Evolutionary conservation across 2,888 invertebrate species (phyloP).

Genomic region (Orchesellides sinensis): DNA sequence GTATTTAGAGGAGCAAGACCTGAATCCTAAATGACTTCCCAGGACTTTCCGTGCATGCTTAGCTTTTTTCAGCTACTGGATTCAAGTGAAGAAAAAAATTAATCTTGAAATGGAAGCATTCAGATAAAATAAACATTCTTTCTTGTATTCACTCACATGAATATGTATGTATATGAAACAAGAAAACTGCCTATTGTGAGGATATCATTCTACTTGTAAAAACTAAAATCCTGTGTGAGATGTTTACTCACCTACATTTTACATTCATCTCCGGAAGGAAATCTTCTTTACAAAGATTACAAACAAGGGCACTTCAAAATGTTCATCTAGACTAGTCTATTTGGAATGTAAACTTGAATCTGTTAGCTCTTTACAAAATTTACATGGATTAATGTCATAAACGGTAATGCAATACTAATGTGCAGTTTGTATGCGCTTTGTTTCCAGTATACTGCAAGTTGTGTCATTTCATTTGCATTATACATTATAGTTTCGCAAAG

Average conservation of each 20-base stretch:
- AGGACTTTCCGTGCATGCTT: background rate
- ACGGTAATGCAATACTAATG: conserved; percentile 42
- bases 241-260: background rate
- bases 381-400: background rate
- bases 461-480: background rate
- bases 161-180: background rate
- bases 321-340: conserved; percentile 41
- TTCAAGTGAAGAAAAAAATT: conserved; percentile 9
- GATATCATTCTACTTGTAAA: no score
- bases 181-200: background rate
- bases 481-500: no score
- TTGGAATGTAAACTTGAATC: conserved; percentile 29
- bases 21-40: conserved; percentile 55
- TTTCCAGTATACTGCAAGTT: background rate
- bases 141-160: conserved; percentile 16
- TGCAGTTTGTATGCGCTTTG: conserved; percentile 8
- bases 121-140: conserved; percentile 43
- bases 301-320: conserved; percentile 14
- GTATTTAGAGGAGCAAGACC: conserved; percentile 49
- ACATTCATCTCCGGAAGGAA: background rate
- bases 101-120: conserved; percentile 44
- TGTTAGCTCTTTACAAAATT: background rate
- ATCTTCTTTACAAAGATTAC: conserved; percentile 3
- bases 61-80: background rate
- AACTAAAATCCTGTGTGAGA: no score